Percentiles rank a stretch among this genome's conserved stretches.
phyloP scores from a whole-genome alignment of 2,797 vertebrate genomes.

The Spinus olivaceus region DNA sequence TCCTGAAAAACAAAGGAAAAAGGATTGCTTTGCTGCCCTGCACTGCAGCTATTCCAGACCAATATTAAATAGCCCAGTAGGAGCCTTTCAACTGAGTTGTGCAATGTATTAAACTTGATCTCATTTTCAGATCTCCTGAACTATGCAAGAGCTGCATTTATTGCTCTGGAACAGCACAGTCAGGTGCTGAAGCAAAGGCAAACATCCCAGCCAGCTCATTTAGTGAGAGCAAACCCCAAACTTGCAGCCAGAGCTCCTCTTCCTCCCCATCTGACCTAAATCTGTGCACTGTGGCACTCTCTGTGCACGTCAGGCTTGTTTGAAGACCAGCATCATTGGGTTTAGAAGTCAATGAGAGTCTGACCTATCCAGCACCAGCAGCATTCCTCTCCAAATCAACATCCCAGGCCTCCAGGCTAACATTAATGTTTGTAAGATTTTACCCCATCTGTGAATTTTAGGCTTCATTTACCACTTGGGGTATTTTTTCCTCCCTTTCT shows the following conservation, averaged over 20 bases:
- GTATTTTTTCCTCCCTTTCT: background rate
- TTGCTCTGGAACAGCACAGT: background rate
- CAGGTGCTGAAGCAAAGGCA: background rate
- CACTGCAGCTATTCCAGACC: background rate
- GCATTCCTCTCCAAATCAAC: background rate
- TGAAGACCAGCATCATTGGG: background rate
- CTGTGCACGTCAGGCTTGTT: background rate
- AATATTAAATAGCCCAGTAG: background rate
- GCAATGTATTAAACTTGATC: slow-evolving; percentile 12
- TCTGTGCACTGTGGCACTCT: background rate
- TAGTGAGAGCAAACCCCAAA: background rate
- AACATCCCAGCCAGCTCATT: background rate
- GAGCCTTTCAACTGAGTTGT: background rate
- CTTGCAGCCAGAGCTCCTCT: background rate
- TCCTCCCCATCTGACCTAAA: slow-evolving; percentile 25
- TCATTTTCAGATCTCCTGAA: slow-evolving; percentile 16
- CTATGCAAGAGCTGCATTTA: slow-evolving; percentile 4
- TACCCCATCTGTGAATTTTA: background rate
- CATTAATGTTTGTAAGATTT: background rate
- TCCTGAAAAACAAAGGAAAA: background rate
- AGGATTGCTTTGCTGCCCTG: background rate
- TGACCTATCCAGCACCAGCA: background rate
- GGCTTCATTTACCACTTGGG: background rate
- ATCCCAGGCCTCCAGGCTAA: background rate
- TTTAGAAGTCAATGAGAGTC: background rate